Conservation (phyloP, 2,113 vertebrate genomes). For the Eptesicus fuscus region DNA sequence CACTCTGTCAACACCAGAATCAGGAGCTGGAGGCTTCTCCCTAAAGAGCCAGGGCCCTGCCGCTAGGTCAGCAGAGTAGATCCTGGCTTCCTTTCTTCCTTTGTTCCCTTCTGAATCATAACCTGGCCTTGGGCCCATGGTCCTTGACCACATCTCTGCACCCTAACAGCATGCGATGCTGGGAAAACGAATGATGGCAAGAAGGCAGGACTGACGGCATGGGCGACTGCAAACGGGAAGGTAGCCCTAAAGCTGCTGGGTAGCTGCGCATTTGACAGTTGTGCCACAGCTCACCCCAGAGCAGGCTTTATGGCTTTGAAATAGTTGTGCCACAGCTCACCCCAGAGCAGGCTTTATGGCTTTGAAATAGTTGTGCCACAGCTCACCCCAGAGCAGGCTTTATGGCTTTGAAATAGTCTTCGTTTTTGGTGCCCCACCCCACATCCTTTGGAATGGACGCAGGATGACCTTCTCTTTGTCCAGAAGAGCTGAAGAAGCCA, state of each 20-base stretch:
- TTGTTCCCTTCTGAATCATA: background rate
- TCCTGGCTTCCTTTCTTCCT: background rate
- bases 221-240: background rate
- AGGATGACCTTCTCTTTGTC: background rate
- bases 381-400: background rate
- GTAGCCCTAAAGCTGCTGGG: background rate
- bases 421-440: background rate
- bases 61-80: background rate
- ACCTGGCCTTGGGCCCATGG: background rate
- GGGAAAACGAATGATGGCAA: background rate
- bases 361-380: background rate
- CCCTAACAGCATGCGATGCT: background rate
- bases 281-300: background rate
- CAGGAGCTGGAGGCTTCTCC: background rate
- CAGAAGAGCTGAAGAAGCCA: background rate
- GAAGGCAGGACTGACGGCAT: background rate
- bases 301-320: background rate
- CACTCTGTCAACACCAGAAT: background rate
- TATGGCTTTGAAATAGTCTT: background rate
- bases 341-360: background rate
- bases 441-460: background rate
- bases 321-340: background rate
- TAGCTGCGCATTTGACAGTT: background rate
- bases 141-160: background rate
- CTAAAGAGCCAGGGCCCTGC: too few species aligned